These are phyloP conservation scores for Mirza zaza DNA, from an alignment of 2,113 vertebrate species.

Conservation along the genomic window DNA sequence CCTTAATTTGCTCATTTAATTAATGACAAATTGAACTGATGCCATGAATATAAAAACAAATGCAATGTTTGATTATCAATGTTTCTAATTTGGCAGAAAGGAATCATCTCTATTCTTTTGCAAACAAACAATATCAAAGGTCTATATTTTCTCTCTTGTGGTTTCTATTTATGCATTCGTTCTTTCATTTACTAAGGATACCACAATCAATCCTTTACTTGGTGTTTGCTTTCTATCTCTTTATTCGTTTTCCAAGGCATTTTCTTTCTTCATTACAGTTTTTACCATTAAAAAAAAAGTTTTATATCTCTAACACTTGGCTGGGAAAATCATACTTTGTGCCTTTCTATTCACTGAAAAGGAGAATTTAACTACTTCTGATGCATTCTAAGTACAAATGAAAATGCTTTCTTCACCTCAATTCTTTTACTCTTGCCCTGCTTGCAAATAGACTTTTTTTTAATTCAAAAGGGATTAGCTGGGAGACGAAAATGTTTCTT, in stretches of 20 bases:
- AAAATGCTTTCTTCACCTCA: neutral
- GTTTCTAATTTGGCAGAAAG: neutral
- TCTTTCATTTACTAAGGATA: neutral
- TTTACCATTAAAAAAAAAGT: neutral
- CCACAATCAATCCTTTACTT: neutral
- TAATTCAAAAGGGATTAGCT: neutral
- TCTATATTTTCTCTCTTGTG: neutral
- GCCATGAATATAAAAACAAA: slow-evolving; percentile 24
- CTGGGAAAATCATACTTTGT: neutral
- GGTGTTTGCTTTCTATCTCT: neutral
- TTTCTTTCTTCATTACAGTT: neutral
- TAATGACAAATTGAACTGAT: neutral
- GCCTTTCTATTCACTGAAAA: neutral
- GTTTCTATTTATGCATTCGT: neutral
- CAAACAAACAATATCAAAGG: neutral
- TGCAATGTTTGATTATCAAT: neutral
- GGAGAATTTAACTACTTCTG: neutral
- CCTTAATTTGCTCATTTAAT: neutral
- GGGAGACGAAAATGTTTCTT: neutral
- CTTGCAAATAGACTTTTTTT: neutral
- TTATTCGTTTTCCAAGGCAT: neutral
- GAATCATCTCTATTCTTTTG: neutral
- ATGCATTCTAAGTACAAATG: neutral
- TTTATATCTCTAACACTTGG: neutral
- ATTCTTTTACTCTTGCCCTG: neutral